A percentile compares a stretch with the other conserved stretches of the same genome.
Conservation (phyloP, 1,140 invertebrate genomes). For the Aphelinus atriplicis region DNA sequence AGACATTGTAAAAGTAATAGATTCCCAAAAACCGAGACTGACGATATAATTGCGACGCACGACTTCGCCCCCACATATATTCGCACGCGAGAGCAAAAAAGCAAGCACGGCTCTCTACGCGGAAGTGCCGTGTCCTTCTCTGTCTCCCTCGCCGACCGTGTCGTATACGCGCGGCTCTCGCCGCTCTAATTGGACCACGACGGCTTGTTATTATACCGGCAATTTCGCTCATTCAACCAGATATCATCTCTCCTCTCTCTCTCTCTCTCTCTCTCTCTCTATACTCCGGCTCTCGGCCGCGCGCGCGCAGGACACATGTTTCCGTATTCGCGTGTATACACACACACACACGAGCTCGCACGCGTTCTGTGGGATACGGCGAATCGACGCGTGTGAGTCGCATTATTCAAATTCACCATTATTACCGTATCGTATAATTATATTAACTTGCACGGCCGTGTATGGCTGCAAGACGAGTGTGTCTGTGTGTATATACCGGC, state of each 20-base stretch:
- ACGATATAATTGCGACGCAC: neutral
- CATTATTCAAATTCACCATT: conserved; percentile 45
- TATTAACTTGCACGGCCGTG: conserved; percentile 33
- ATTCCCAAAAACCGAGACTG: conserved; percentile 12
- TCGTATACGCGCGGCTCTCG: conserved; percentile 23
- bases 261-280: conserved; percentile 14
- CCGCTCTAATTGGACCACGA: conserved; percentile 44
- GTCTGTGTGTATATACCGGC: neutral
- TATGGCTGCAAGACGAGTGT: too few relatives aligned
- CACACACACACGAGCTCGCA: neutral
- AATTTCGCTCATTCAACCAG: conserved; percentile 39
- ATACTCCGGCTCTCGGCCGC: neutral
- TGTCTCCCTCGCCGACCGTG: conserved; percentile 10
- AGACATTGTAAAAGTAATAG: conserved; percentile 24
- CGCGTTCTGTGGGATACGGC: neutral
- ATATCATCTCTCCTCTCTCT: conserved; percentile 33
- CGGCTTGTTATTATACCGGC: conserved; percentile 39
- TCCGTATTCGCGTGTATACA: neutral
- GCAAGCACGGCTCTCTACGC: conserved; percentile 19
- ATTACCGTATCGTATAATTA: conserved; percentile 49
- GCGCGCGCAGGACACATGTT: neutral
- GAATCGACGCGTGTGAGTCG: neutral
- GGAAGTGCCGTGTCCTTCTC: conserved; percentile 41
- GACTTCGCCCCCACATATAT: neutral
- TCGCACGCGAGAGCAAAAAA: conserved; percentile 10